Base-by-base conservation (phyloP, 2,888 invertebrate species). In the Tridacna gigas region DNA sequence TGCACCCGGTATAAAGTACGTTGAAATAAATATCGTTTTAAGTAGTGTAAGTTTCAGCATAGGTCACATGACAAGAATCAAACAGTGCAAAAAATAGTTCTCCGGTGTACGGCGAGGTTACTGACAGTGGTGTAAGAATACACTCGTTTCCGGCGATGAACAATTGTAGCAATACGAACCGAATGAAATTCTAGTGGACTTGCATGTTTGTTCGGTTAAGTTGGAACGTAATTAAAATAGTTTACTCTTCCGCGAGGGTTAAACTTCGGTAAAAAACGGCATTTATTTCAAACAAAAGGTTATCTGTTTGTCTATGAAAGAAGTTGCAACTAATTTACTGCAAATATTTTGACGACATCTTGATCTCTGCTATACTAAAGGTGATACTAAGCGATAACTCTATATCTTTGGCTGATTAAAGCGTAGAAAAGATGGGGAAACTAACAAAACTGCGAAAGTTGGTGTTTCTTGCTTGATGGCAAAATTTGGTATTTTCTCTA, bases 71-170 rank as follows among this genome's bases (percentile, higher is more conserved):
- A 18, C 47, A 71, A 47, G 71, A 71, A 71, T 71, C 25, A 71
- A 25, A 18, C 47, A n/a, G 25, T 11, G 26, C 15, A 48, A 71
- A 51, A 71, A 71, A n/a, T 71, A 71, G 71, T 71, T 71, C 71
- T 71, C 71, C n/a, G 25, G 51, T 71, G 48, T 51, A 45, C 71
- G 26, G 22, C 51, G 51, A 25, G 51, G 71, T 48, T 51, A 75
- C 63, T 45, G 75, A 75, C 75, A 75, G 63, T 61, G 45, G 63
- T 65, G 63, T 75, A 63, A 75, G 63, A 75, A 75, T 75, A 75
- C 75, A 75, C 75, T 37, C 20, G 61, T 26, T 65, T 75, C 75
- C 75, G 75, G 75, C 61, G 61, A 45, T n/a, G 28, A 47, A 75
- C 63, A 75, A 75, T 71, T 15, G 47, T 13, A 25, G 26, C 71